These are phyloP conservation scores for Hyposoter dolosus DNA, from an alignment of 2,888 invertebrate species.

Conservation along the genomic window DNA sequence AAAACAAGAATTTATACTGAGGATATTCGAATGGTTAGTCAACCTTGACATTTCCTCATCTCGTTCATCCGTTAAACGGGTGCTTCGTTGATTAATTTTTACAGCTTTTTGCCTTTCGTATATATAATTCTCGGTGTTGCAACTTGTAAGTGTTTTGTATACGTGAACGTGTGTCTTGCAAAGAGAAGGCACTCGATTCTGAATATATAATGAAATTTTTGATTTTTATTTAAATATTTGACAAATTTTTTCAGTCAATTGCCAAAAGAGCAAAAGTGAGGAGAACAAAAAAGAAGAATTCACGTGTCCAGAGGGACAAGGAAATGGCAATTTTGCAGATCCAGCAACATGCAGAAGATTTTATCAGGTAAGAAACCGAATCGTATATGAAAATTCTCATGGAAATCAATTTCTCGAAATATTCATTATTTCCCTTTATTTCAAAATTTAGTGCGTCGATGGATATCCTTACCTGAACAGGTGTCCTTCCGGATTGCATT, in stretches of 20 bases:
- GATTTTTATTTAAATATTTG: too few species aligned
- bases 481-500: slow-evolving; percentile 95
- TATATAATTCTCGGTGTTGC: slow-evolving; percentile 46
- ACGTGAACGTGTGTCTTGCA: not conserved
- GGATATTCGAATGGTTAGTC: slow-evolving; percentile 54
- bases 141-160: slow-evolving; percentile 15
- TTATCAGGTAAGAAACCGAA: slow-evolving; percentile 90
- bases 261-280: slow-evolving; percentile 84
- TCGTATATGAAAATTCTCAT: slow-evolving; percentile 1
- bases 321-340: slow-evolving; percentile 96
- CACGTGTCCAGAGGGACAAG: slow-evolving; percentile 92
- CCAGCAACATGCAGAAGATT: slow-evolving; percentile 94
- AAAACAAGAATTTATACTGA: not conserved
- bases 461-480: slow-evolving; percentile 94
- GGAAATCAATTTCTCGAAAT: not conserved
- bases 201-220: too few species aligned
- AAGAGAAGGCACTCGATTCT: slow-evolving; percentile 26
- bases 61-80: slow-evolving; percentile 29
- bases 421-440: not conserved
- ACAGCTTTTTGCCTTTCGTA: slow-evolving; percentile 44
- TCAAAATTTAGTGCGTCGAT: slow-evolving; percentile 91
- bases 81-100: slow-evolving; percentile 51
- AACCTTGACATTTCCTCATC: slow-evolving; percentile 67
- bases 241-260: slow-evolving; percentile 82
- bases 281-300: slow-evolving; percentile 88